Base-by-base conservation (phyloP, 1,140 invertebrate species). In the Ceratosolen solmsi region DNA sequence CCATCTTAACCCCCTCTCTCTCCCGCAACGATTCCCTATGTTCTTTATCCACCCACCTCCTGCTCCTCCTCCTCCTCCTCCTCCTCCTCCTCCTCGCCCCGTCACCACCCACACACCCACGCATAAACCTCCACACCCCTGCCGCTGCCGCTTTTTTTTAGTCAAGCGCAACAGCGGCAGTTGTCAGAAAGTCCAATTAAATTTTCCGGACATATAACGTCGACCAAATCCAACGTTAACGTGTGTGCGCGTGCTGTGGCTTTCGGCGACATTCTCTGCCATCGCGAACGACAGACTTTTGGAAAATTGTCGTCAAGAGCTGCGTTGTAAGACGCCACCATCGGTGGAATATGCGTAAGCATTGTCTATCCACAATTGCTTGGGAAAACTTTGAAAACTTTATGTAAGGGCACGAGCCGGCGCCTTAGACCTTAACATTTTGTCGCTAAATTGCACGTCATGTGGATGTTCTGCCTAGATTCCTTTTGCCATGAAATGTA, bases 141-240 rank as follows among this genome's bases (percentile, higher is more conserved):
- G n/a, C n/a, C n/a, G n/a, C n/a, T n/a, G n/a, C n/a, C n/a, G n/a
- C 7, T 54, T 51, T 38, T 65, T 58, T 63, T 54, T 41, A 46
- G 38, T 56, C 65, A 41, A 72, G 36, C 68, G 54, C 68, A 54
- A 41, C 60, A 38, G 56, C 60, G 25, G 2, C 46, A 54, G 51
- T 30, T 51, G 79, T 46, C 51, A 41, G 51, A 71, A 54, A 60
- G n/a, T 73, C 70, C 79, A 80, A 80, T 80, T 80, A 80, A 80
- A 80, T 80, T 80, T 80, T 73, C 56, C 77, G 36, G n/a, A 8
- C 27, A n/a, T 13, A 17, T 36, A 33, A 36, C 49, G 36, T 36
- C 60, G 41, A 20, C 27, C 63, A 20, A 38, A 30, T 54, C 22
- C 46, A 41, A 70, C 51, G 36, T 49, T 71, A 72, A 79, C 72